A percentile compares a stretch with the other conserved stretches of the same genome.
phyloP scores from a whole-genome alignment of 2,113 vertebrate genomes.

The Merops nubicus region DNA sequence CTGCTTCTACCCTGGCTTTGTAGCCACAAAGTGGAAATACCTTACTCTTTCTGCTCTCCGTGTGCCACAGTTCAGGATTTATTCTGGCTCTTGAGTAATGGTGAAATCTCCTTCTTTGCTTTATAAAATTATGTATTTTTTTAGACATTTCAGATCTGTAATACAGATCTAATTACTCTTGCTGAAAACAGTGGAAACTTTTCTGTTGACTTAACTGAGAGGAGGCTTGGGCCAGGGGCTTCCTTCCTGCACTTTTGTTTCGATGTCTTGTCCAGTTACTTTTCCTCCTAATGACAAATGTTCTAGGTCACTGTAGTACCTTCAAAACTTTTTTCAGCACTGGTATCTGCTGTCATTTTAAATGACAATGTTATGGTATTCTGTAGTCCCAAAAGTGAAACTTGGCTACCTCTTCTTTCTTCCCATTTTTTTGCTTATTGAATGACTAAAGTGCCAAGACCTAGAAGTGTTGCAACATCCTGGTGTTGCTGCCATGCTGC shows the following conservation, averaged over 20 bases:
- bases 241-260: background rate
- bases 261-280: background rate
- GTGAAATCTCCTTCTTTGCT: background rate
- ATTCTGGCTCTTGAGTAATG: background rate
- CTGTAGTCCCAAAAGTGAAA: background rate
- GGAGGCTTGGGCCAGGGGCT: background rate
- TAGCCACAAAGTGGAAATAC: background rate
- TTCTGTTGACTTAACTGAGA: background rate
- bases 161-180: background rate
- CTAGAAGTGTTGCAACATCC: background rate
- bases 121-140: background rate
- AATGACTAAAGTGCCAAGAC: background rate
- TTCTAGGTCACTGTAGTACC: background rate
- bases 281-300: background rate
- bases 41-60: background rate
- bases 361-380: background rate
- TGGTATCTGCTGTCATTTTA: background rate
- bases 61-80: background rate
- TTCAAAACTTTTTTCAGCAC: background rate
- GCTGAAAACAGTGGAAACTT: background rate
- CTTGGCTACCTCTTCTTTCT: background rate
- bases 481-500: background rate
- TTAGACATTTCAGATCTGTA: background rate
- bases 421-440: background rate
- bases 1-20: background rate